Base-by-base conservation (phyloP, 2,113 vertebrate species). In the Macroglossus sobrinus region DNA sequence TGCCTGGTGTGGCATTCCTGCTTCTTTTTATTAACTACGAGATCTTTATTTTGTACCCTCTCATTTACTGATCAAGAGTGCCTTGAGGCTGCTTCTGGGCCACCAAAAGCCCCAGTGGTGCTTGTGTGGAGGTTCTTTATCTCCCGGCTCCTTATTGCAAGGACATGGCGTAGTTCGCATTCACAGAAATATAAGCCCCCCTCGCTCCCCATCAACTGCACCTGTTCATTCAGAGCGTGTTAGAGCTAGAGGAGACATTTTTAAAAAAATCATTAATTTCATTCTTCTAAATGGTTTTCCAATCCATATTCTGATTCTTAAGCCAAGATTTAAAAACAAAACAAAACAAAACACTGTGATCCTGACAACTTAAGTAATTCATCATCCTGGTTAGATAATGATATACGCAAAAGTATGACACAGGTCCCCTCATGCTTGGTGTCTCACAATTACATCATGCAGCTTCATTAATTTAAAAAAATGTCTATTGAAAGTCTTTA, bases 261-360 rank as follows among this genome's bases (percentile, higher is more conserved):
- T 7, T 50, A 8, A 38, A 92, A 87, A 57, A 43, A 30, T 71
- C 38, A 76, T 91, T 75, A 28, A 95, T 81, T 61, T 84, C 40
- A 92, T 94, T 81, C 45, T 90, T 76, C 63, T 47, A 87, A 81
- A 19, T 74, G 76, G 22, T 43, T 80, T 92, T 64, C 40, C 50
- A 21, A 92, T 84, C 75, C 35, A 55, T 30, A 66, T 22, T 91
- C 84, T 92, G 40, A 97, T 86, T 94, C 72, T 87, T 63, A 92
- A 92, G 53, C 76, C 75, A 90, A 89, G n/a, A 53, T 45, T 53
- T 18, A 28, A 61, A 63, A 64, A 79, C 57, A 82, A 16, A 57
- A 74, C 6, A 40, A 78, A 61, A 57, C 59, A 22, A 55, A 79
- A 84, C 47, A 53, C 63, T 79, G 33, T 38, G 45, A 84, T 76